Conservation (phyloP, 2,888 invertebrate genomes). For the Pristionchus exspectatus region DNA sequence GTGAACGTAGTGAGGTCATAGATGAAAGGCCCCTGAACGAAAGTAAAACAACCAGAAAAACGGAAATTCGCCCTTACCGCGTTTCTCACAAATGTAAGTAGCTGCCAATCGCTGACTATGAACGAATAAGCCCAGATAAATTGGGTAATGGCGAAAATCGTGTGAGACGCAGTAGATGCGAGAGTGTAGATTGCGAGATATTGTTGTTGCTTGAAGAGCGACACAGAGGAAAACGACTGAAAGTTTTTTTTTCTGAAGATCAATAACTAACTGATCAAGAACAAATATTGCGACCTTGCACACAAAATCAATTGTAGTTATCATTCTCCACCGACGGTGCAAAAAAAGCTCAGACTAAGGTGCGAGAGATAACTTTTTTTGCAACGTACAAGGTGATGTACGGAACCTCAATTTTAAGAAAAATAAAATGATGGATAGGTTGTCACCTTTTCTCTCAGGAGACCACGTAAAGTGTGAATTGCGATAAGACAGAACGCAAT, state of each 20-base stretch:
- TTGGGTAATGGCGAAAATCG: background rate
- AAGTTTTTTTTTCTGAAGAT: background rate
- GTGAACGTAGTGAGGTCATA: conserved; percentile 7
- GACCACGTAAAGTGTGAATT: background rate
- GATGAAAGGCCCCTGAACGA: background rate
- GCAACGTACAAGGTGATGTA: too few relatives aligned
- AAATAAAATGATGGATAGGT: too few relatives aligned
- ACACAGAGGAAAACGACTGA: background rate
- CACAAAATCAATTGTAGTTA: background rate
- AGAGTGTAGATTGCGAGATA: conserved; percentile 5
- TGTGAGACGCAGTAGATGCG: background rate
- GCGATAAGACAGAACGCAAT: background rate
- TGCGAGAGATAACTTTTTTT: too few relatives aligned
- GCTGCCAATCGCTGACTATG: background rate
- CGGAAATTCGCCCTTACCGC: background rate
- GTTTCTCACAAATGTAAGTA: background rate
- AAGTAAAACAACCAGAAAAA: too few relatives aligned
- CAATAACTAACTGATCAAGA: too few relatives aligned
- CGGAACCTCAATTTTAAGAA: too few relatives aligned
- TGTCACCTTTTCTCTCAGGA: background rate
- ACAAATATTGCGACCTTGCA: too few relatives aligned
- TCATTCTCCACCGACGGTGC: too few relatives aligned
- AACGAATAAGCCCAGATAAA: background rate
- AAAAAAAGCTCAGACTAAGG: too few relatives aligned
- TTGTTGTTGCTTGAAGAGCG: background rate